Conservation (phyloP, 53 echinoderm and acorn worm genomes). For the Paelopatides confundens region DNA sequence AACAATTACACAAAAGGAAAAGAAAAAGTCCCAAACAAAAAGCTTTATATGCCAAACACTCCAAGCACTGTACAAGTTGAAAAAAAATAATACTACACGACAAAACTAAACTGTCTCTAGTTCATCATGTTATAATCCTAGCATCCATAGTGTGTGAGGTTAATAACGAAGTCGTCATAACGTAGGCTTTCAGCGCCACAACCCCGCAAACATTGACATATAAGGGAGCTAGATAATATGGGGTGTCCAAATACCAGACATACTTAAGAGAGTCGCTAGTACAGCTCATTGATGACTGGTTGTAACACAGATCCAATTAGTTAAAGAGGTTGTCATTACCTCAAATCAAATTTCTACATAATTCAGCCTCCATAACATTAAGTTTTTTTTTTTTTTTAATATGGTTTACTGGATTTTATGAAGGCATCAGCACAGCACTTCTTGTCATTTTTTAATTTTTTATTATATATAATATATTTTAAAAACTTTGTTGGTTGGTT, state of each 20-base stretch:
- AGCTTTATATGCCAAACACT: conserved; percentile 23
- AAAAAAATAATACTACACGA: conserved; percentile 28
- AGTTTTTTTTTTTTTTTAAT: no score
- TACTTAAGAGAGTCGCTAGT: conserved; percentile 37
- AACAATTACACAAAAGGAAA: background rate
- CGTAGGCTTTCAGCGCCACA: conserved; percentile 28
- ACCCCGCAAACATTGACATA: conserved; percentile 71
- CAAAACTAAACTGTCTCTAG: background rate
- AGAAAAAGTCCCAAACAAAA: conserved; percentile 23
- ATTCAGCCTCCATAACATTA: no score
- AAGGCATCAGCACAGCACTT: no score
- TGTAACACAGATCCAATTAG: background rate
- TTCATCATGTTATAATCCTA: background rate
- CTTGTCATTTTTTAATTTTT: no score
- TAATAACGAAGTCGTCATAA: conserved; percentile 20
- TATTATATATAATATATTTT: no score
- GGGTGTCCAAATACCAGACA: conserved; percentile 50
- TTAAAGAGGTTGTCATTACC: background rate
- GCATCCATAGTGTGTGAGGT: conserved; percentile 31
- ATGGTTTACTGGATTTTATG: no score
- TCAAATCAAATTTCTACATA: background rate
- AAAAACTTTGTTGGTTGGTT: no score
- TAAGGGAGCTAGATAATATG: conserved; percentile 63
- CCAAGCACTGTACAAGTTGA: conserved; percentile 38
- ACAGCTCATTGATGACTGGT: conserved; percentile 27